Evolutionary conservation across 2,797 vertebrate genomes (phyloP), one percentile per base, ranked within the genome.

Genomic region (Benthosema pterotum): DNA sequence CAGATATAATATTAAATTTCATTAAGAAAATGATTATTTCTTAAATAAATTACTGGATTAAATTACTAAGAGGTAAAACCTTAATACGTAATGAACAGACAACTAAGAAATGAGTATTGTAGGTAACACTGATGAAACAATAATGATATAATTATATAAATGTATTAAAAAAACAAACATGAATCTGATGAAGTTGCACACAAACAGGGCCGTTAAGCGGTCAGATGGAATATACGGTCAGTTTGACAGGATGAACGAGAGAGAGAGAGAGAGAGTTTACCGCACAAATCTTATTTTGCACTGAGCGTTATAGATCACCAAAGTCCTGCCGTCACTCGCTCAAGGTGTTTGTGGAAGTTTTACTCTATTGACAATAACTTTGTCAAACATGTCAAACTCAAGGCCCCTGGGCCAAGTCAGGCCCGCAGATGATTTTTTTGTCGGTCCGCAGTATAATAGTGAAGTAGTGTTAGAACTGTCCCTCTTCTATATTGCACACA

Each of bases 271-370:
- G 59, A 74, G 60, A 72, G 69, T 55, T 83, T 89, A 90, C 83
- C 91, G 91, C 93, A 90, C 88, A 93, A 88, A 77, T 88, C 90
- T 91, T 80, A 92, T 87, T 94, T 95, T 94, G 94, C 95, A 94
- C 95, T 95, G 94, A 95, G 89, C 84, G 66, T 78, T 90, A 88
- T 25, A 25, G 22, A 25, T 3, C 22, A 4, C 19, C 19, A 4
- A 22, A 22, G 19, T 22, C 19, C 19, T 22, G 19, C 2, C 19
- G 19, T 22, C 19, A 22, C 19, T 22, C 19, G 19, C 19, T 4
- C 19, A 22, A n/a, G n/a, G n/a, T n/a, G n/a, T n/a, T n/a, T n/a
- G n/a, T n/a, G n/a, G n/a, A n/a, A n/a, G n/a, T n/a, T n/a, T n/a
- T n/a, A n/a, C n/a, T n/a, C n/a, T n/a, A n/a, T n/a, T n/a, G n/a